Conservation (phyloP, 2,888 invertebrate species). For the Caenorhabditis sp. region DNA sequence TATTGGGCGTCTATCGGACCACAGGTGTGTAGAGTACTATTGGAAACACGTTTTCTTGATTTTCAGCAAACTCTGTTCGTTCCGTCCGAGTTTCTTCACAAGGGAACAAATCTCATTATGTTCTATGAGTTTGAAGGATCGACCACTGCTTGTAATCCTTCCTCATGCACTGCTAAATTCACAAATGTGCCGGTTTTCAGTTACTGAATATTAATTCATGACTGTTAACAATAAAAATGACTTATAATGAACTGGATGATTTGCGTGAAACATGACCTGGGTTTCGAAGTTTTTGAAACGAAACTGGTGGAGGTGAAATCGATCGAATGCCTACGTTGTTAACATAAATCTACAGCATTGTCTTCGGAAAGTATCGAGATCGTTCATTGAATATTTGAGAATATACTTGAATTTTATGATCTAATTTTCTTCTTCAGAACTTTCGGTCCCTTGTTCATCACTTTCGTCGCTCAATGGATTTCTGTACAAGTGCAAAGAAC, state of each 20-base stretch:
- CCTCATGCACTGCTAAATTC: constrained; percentile 61
- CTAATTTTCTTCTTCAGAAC: constrained; percentile 53
- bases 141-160: constrained; percentile 41
- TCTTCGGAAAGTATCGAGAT: constrained; percentile 18
- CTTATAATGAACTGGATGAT: no score
- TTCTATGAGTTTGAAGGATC: constrained; percentile 66
- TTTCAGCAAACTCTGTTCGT: constrained; percentile 61
- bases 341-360: no score
- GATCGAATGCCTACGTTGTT: no score
- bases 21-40: constrained; percentile 80
- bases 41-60: neutral
- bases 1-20: constrained; percentile 86
- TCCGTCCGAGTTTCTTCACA: constrained; percentile 54
- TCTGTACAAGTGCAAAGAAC: constrained; percentile 70
- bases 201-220: neutral
- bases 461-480: constrained; percentile 78
- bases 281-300: no score
- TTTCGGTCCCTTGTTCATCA: constrained; percentile 71
- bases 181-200: constrained; percentile 46
- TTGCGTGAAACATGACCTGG: no score
- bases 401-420: neutral
- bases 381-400: constrained; percentile 22
- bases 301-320: no score
- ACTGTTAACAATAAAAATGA: no score
- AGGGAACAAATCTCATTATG: constrained; percentile 59